These are phyloP conservation scores for Pteria penguin DNA, from an alignment of 2,888 invertebrate species.

Conservation along the genomic window DNA sequence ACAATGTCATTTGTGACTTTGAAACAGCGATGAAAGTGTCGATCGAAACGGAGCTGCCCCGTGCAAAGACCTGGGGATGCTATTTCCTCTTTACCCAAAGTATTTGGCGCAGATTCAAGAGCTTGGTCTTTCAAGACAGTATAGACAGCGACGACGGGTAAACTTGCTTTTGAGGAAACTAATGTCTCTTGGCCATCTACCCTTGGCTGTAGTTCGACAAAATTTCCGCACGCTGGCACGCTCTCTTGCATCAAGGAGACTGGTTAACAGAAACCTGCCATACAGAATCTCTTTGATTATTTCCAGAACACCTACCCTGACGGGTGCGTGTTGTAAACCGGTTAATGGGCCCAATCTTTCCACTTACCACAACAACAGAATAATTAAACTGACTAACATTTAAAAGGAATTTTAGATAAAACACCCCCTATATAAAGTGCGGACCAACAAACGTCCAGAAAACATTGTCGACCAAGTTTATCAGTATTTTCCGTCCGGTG, in stretches of 20 bases:
- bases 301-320: too few relatives aligned
- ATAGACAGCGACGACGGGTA: neutral
- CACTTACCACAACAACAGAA: too few relatives aligned
- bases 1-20: too few relatives aligned
- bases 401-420: too few relatives aligned
- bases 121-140: constrained; percentile 3
- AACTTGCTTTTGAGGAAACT: constrained; percentile 8
- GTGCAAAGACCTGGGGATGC: neutral
- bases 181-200: constrained; percentile 28
- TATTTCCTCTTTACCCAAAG: constrained; percentile 35
- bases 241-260: neutral
- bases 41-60: constrained; percentile 24
- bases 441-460: too few relatives aligned
- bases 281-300: too few relatives aligned
- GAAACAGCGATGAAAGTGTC: constrained; percentile 16
- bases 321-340: too few relatives aligned
- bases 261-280: constrained; percentile 15
- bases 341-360: too few relatives aligned
- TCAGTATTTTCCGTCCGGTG: too few relatives aligned
- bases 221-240: constrained; percentile 4
- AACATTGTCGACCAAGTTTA: too few relatives aligned
- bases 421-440: too few relatives aligned
- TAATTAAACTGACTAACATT: constrained; percentile 6
- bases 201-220: constrained; percentile 10
- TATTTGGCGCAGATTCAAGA: constrained; percentile 25